phyloP scores from a whole-genome alignment of 2,797 vertebrate species.

The Chiroxiphia lanceolata region DNA sequence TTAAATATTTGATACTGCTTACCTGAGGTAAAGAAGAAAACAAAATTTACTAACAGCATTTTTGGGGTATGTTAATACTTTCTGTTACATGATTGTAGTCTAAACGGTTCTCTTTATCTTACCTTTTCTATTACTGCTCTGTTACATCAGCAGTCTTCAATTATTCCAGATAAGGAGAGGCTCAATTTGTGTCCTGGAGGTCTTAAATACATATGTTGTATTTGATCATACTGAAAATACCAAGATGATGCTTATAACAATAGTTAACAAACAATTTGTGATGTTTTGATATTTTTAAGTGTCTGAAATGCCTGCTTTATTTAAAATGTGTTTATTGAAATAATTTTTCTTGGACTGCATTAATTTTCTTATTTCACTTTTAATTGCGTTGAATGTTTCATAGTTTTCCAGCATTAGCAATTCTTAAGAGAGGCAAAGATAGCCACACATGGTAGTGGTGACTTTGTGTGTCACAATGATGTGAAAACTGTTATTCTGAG shows the following conservation, averaged over 20 bases:
- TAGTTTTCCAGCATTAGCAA: rapidly evolving
- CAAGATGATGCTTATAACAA: neutral
- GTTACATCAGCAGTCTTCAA: neutral
- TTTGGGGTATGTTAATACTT: neutral
- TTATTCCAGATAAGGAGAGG: neutral
- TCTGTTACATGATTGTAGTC: neutral
- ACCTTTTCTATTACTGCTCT: neutral
- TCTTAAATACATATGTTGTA: neutral
- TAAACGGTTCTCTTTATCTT: neutral
- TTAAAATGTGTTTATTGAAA: neutral
- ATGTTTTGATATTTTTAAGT: neutral
- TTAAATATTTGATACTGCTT: neutral
- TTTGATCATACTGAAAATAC: neutral
- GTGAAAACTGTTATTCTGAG: neutral
- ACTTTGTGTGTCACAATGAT: neutral
- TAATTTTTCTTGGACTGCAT: neutral
- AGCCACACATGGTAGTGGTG: too few species aligned
- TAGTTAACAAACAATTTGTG: neutral
- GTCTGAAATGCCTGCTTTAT: neutral
- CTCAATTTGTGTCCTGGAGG: neutral
- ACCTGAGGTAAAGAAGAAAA: neutral
- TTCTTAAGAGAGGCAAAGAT: neutral
- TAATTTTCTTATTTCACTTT: neutral
- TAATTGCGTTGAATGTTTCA: neutral
- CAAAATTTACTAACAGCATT: neutral